A percentile compares a stretch with the other conserved stretches of the same genome.
These are phyloP conservation scores for Penaeus vannamei DNA, from an alignment of 1,140 invertebrate genomes.

Conservation along the genomic window DNA sequence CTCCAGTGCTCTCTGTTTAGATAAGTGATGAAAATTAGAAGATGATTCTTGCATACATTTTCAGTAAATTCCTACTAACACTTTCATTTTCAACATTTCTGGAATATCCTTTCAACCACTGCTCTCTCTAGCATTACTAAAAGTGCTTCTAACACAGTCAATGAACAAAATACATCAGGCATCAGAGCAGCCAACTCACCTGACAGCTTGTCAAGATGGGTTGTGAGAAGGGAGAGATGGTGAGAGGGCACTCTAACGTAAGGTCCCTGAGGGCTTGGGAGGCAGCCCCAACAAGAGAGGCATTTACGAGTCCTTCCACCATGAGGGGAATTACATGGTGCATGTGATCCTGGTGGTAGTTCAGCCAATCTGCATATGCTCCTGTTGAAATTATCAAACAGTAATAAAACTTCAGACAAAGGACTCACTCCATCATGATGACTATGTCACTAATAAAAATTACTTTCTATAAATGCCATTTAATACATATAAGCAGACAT, in stretches of 20 bases:
- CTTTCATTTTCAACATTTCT: too few species aligned
- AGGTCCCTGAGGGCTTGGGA: constrained; percentile 66
- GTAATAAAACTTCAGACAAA: too few species aligned
- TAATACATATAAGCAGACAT: background rate
- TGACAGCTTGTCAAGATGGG: constrained; percentile 65
- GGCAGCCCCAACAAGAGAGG: constrained; percentile 63
- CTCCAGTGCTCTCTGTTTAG: constrained; percentile 61
- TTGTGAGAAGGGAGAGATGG: constrained; percentile 66
- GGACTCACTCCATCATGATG: too few species aligned
- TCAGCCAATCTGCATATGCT: constrained; percentile 67
- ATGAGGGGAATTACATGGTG: constrained; percentile 67
- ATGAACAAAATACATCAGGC: background rate
- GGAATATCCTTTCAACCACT: too few species aligned
- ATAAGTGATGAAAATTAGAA: background rate
- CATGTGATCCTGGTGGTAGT: constrained; percentile 67
- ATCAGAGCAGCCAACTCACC: constrained; percentile 35
- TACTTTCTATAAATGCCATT: background rate
- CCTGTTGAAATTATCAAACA: constrained; percentile 24
- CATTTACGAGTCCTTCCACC: constrained; percentile 66
- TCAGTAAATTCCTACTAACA: too few species aligned
- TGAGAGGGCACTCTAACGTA: constrained; percentile 66
- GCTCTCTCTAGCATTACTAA: too few species aligned
- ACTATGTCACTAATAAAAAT: background rate
- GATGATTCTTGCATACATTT: background rate
- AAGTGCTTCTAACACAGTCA: background rate